These are phyloP conservation scores for Disparrhopalites patrizii DNA, from an alignment of 2,888 invertebrate species.

Conservation along the genomic window DNA sequence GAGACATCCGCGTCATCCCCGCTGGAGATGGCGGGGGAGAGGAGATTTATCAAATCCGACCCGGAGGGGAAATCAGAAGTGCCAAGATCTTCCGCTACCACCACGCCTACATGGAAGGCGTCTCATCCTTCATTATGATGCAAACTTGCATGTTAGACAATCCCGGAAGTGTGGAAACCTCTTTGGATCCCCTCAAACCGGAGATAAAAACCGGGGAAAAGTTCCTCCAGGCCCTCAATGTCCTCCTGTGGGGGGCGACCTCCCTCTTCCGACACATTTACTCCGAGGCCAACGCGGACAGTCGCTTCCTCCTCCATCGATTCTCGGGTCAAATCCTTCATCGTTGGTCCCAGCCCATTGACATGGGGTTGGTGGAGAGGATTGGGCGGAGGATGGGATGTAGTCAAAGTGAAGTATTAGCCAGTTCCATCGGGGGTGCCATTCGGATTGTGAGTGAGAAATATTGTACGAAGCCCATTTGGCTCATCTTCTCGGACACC, in stretches of 20 bases:
- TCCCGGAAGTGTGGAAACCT: not conserved
- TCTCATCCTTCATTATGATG: constrained; percentile 31
- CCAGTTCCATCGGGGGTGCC: constrained; percentile 31
- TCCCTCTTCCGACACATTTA: constrained; percentile 35
- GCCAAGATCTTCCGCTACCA: constrained; percentile 38
- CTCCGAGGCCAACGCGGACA: constrained; percentile 27
- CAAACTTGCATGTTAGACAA: constrained; percentile 37
- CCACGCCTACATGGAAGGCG: constrained; percentile 42
- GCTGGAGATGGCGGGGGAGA: not conserved
- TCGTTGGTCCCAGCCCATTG: constrained; percentile 35
- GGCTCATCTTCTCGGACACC: not conserved
- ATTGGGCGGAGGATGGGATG: constrained; percentile 29
- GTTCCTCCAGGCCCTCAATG: constrained; percentile 27
- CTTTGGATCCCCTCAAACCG: constrained; percentile 31
- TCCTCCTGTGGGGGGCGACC: constrained; percentile 30
- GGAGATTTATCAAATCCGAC: not conserved
- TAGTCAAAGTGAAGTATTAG: constrained; percentile 32
- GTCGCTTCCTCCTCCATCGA: constrained; percentile 28
- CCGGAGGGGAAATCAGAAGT: constrained; percentile 1
- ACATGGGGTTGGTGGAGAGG: constrained; percentile 24
- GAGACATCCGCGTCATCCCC: constrained; percentile 15
- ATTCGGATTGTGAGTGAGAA: constrained; percentile 32
- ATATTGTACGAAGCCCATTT: constrained; percentile 9
- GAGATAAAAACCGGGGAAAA: constrained; percentile 23
- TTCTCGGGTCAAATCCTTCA: constrained; percentile 33